phyloP scores from a whole-genome alignment of 2,113 vertebrate genomes.

The Gorsachius goisagi region DNA sequence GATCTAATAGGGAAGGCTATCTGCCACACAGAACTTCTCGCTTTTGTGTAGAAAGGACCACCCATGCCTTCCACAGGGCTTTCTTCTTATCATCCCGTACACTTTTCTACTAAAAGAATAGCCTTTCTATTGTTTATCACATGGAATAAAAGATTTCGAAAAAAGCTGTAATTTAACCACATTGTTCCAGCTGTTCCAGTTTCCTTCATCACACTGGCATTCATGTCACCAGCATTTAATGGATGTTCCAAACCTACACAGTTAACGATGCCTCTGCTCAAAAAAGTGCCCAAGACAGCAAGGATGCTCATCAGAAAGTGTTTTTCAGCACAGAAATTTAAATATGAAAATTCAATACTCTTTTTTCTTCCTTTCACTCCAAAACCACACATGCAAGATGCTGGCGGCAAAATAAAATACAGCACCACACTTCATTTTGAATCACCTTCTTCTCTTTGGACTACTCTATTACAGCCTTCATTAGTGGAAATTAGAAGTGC shows the following conservation, averaged over 20 bases:
- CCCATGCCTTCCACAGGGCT: background rate
- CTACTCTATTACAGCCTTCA: background rate
- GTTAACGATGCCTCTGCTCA: background rate
- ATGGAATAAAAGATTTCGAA: background rate
- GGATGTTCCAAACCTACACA: background rate
- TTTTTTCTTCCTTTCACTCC: background rate
- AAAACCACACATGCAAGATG: background rate
- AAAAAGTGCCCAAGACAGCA: background rate
- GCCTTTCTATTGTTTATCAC: background rate
- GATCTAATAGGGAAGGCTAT: background rate
- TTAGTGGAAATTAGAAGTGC: constrained; percentile 32
- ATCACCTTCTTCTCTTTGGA: background rate
- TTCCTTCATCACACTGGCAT: background rate
- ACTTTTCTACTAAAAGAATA: background rate
- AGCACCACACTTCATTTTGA: background rate
- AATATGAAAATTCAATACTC: background rate
- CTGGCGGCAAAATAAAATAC: background rate
- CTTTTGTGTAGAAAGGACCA: background rate
- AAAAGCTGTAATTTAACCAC: background rate
- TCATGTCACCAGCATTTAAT: background rate
- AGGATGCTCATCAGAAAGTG: background rate
- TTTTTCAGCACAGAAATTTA: background rate
- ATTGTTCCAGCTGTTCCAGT: background rate
- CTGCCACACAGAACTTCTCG: background rate
- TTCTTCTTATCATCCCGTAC: background rate